Base-by-base conservation (phyloP, 2,113 vertebrate species). In the Melanocharis versteri region DNA sequence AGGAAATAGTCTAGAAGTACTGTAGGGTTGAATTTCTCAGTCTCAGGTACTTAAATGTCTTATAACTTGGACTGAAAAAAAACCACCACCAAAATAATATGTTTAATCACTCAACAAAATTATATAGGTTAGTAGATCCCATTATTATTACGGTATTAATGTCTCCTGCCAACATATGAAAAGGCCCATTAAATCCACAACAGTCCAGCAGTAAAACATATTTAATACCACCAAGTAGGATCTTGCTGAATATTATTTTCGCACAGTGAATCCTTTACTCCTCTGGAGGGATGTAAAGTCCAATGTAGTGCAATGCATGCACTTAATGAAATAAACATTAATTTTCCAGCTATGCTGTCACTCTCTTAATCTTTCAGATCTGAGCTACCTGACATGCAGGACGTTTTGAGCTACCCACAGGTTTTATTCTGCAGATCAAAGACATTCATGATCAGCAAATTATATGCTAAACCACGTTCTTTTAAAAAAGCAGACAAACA, bases 181-280 rank as follows among this genome's bases (percentile, higher is more conserved):
- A 96, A 94, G 81, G 54, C 12, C 62, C 66, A 91, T 96, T 97
- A 97, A 96, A 96, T 93, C 60, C 80, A 91, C 70, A 87, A 88
- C 7, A 80, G 51, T 89, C 80, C 60, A 75, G 45, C 82, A 66
- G 42, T 69, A 96, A 90, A 95, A 88, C 53, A 80, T 20, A 37
- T 88, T 96, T 81, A 94, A 54, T 58, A 75, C 24, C n/a, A 92
- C 33, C 54, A 71, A 50, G 62, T 47, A 93, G 40, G 53, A 69
- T 60, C 37, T 76, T 94, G 57, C 44, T 94, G 78, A 96, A 96
- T 94, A 97, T 95, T 89, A 87, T 93, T 96, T 79, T 83, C 60
- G 89, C 28, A 66, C 17, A 65, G 9, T 47, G 68, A 95, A 57
- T 35, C 33, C 54, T 92, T 85, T 51, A 85, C 30, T 92, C 53